These are phyloP conservation scores for Periphyllus acericola DNA, from an alignment of 2,888 invertebrate species.

Conservation along the genomic window DNA sequence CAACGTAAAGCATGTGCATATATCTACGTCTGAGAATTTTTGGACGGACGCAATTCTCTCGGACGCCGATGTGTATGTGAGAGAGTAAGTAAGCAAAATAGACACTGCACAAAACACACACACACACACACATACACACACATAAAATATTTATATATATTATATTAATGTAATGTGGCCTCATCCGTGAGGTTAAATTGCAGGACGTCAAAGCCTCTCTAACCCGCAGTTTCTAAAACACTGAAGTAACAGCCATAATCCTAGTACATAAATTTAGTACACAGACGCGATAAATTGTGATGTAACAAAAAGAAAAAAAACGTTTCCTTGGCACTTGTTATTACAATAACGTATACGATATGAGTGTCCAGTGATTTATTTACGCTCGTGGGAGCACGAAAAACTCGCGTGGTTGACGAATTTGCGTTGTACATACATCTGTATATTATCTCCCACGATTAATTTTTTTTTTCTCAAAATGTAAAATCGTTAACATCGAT, in stretches of 20 bases:
- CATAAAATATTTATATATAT: not conserved
- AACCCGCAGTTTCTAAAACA: not conserved
- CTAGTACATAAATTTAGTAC: conserved; percentile 28
- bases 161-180: conserved; percentile 17
- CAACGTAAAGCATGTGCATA: not conserved
- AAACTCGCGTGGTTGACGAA: not conserved
- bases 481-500: not conserved
- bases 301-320: not conserved
- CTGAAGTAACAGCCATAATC: not conserved
- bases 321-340: conserved; percentile 23
- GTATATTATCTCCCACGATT: no score
- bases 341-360: conserved; percentile 23
- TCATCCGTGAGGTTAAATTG: not conserved
- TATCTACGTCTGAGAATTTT: conserved; percentile 9
- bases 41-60: not conserved
- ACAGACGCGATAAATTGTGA: conserved; percentile 20
- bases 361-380: not conserved
- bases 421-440: not conserved
- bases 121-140: not conserved
- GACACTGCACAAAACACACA: not conserved
- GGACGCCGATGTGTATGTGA: not conserved
- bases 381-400: not conserved
- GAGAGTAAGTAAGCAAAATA: conserved; percentile 14
- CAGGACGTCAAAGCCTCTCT: not conserved
- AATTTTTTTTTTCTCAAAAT: not conserved